Evolutionary conservation across 1,140 invertebrate species (phyloP), one percentile per base, ranked within the genome.

Genomic region (Aphaenogaster floridana): DNA sequence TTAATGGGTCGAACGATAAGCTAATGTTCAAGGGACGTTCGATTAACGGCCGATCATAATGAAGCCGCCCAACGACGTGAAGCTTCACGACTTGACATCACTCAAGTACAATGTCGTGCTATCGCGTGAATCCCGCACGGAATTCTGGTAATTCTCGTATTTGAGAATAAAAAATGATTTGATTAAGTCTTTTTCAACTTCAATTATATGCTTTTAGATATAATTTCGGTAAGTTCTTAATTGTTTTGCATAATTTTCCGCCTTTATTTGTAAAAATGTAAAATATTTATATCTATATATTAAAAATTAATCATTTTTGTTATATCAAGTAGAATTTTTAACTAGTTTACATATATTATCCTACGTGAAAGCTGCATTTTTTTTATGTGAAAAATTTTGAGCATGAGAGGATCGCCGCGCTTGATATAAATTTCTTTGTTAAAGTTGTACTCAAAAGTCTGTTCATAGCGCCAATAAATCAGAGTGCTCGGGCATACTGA

Each of bases 381-480:
- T 17, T 81, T 11, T 11, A 1, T 39, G 63, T 57, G 28, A 13
- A 69, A 52, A 81, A 57, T 39, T 36, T 34, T 8, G 28, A 42
- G 17, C 8, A 17, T 13, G 54, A 50, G 8, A n/a, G 28, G 17
- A 21, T 59, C 54, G 57, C 17, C 34, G 36, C 42, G 42, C 80
- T 76, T 69, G 80, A 61, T 84, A 84, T 61, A 76, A 74, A 84
- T 59, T 80, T 80, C 78, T 84, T 84, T 61, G 80, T 84, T 84
- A 84, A 84, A 84, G 69, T 84, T 84, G 28, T 76, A 84, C 54
- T 21, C 42, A 28, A n/a, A 84, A 76, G 80, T 84, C 80, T 39
- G 80, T 83, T 83, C 15, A 45, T 74, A 48, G 52, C 17, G 28
- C 69, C 80, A 34, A 84, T 84, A 84, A 84, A 84, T 84, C 80